These are phyloP conservation scores for Cossypha polioptera DNA, from an alignment of 2,797 vertebrate genomes.

Conservation along the genomic window DNA sequence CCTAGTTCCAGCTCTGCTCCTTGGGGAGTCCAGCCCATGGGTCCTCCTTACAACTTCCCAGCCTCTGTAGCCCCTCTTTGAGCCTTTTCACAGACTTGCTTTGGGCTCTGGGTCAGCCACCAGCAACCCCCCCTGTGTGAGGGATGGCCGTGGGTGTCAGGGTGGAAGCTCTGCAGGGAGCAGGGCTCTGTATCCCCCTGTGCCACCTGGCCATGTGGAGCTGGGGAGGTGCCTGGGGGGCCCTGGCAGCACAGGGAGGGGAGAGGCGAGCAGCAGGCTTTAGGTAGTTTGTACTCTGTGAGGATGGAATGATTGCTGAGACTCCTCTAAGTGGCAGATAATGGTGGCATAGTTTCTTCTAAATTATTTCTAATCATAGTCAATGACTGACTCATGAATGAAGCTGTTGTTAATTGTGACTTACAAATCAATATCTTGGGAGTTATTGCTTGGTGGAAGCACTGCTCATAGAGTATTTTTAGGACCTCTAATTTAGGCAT, in stretches of 20 bases:
- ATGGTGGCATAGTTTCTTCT: slow-evolving; percentile 32
- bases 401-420: slow-evolving; percentile 42
- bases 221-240: background rate
- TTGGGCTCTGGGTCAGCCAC: background rate
- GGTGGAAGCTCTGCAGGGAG: background rate
- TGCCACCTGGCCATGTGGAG: rapidly evolving
- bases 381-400: slow-evolving; percentile 18
- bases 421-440: slow-evolving; percentile 19
- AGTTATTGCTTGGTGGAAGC: background rate
- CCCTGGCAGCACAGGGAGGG: background rate
- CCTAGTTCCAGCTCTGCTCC: background rate
- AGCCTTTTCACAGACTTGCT: background rate
- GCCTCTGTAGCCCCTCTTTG: rapidly evolving
- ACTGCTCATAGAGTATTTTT: background rate
- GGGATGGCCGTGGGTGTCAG: background rate
- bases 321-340: slow-evolving; percentile 42
- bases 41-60: background rate
- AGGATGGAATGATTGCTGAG: background rate
- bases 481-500: background rate
- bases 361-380: slow-evolving; percentile 53
- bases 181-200: background rate
- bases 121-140: background rate
- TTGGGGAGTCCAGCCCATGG: background rate
- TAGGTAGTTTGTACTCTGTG: background rate
- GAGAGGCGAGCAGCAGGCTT: background rate